Base-by-base conservation (phyloP, 2,888 invertebrate genomes). In the Tetranychus piercei region DNA sequence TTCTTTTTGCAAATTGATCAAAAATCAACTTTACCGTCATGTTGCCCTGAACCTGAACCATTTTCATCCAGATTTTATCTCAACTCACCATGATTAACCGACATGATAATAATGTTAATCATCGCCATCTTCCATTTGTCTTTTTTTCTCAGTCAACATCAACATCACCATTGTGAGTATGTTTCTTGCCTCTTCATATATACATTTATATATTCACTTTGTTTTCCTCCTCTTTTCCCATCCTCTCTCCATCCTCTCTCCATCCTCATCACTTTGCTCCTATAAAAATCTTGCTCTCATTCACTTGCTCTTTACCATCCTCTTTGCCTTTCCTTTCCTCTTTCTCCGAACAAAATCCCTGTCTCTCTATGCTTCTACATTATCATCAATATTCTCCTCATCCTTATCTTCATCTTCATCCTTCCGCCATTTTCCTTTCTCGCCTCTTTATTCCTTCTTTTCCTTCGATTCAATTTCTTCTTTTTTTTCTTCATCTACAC, bases 361-460 rank as follows among this genome's bases (percentile, higher is more conserved):
- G 34, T 34, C 69, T 15, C 8, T 55, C 15, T 55, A 1, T 55
- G 9, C 55, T 55, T 15, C 15, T 15, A 15, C 15, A 55, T 55
- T 55, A 15, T 15, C 55, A 55, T 15, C 55, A 55, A 15, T 55
- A 15, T 55, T 15, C 15, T 55, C 55, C 9, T 69, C 69, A 69
- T 9, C 22, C 9, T 69, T n/a, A 23, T n/a, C 15, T 69, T 69
- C 69, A 20, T 23, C 34, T 23, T 69, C 69, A 20, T 69, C 69
- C 69, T 69, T 69, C 34, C 69, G 69, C 69, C 34, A 20, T 69
- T 23, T 23, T 23, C 34, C 69, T 69, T 23, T 23, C 69, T 69
- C 11, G 69, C 69, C 7, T 18, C 11, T 20, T 11, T 69, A 69
- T n/a, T 23, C 3, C 11, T n/a, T n/a, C 11, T 23, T 69, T 23